Evolutionary conservation across 2,797 vertebrate species (phyloP).

Genomic region (Echiichthys vipera): DNA sequence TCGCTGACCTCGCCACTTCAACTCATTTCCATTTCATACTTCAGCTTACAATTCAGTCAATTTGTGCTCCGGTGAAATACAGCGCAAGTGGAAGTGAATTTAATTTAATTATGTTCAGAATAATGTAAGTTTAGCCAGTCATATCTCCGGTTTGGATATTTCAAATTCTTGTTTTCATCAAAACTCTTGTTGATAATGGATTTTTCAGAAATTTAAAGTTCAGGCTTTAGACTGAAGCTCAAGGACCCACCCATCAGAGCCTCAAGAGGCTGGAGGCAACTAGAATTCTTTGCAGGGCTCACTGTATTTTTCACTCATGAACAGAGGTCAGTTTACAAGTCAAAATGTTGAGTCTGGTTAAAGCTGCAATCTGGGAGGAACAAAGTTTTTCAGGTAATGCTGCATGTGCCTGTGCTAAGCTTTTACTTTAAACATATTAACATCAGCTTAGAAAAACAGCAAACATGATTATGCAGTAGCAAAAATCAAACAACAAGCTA

Average conservation of each 20-base stretch:
- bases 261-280: slow-evolving; percentile 27
- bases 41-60: slow-evolving; percentile 55
- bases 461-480: neutral
- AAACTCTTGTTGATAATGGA: slow-evolving; percentile 32
- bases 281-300: slow-evolving; percentile 19
- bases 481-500: neutral
- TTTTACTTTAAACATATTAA: neutral
- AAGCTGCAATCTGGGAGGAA: neutral
- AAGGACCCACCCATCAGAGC: slow-evolving; percentile 37
- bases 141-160: slow-evolving; percentile 11
- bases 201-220: slow-evolving; percentile 47
- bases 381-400: neutral
- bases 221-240: slow-evolving; percentile 40
- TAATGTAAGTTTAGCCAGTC: slow-evolving; percentile 16
- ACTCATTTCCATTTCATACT: slow-evolving; percentile 76
- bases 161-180: slow-evolving; percentile 21
- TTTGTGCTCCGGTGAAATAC: slow-evolving; percentile 46
- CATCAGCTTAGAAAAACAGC: too few relatives aligned
- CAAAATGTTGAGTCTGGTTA: neutral
- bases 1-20: slow-evolving; percentile 77
- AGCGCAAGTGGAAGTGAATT: slow-evolving; percentile 41
- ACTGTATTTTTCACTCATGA: slow-evolving; percentile 4
- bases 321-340: slow-evolving; percentile 11
- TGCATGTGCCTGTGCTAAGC: neutral
- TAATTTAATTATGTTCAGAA: slow-evolving; percentile 29